Evolutionary conservation across 2,797 vertebrate genomes (phyloP).

Genomic region (Anguilla marmorata): DNA sequence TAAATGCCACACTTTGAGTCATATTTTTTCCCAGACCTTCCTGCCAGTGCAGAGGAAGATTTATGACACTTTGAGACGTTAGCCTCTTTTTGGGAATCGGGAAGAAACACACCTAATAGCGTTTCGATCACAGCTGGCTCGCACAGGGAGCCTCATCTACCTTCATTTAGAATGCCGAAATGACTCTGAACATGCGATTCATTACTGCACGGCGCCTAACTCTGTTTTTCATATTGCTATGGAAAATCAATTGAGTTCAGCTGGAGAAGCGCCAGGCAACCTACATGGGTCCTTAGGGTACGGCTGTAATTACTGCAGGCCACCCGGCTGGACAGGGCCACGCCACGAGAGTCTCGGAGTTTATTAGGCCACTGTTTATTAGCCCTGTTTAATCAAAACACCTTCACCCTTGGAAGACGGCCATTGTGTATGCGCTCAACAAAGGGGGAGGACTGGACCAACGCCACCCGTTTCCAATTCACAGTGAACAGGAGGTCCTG

Average conservation of each 20-base stretch:
- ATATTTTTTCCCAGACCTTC: constrained; percentile 75
- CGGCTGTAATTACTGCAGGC: constrained; percentile 67
- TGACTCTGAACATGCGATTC: constrained; percentile 79
- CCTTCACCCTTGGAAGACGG: constrained; percentile 46
- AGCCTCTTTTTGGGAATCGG: constrained; percentile 55
- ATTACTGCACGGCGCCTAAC: constrained; percentile 73
- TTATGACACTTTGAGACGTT: constrained; percentile 62
- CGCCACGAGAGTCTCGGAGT: constrained; percentile 51
- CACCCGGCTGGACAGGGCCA: constrained; percentile 62
- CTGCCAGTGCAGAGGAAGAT: constrained; percentile 71
- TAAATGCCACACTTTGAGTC: constrained; percentile 74
- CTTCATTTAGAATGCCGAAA: constrained; percentile 76
- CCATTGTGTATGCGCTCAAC: background rate
- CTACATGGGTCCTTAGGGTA: constrained; percentile 55
- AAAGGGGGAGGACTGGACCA: background rate
- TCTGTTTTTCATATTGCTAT: constrained; percentile 80
- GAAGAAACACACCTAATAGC: constrained; percentile 64
- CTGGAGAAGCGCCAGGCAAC: constrained; percentile 67
- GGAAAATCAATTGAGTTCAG: constrained; percentile 79
- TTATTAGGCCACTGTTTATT: constrained; percentile 59
- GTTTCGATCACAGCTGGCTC: constrained; percentile 71
- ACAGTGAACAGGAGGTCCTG: background rate
- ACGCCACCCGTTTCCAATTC: background rate
- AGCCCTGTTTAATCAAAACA: constrained; percentile 64
- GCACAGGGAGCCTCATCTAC: constrained; percentile 69